phyloP scores from a whole-genome alignment of 2,888 invertebrate species.

The Dynastes grantii region DNA sequence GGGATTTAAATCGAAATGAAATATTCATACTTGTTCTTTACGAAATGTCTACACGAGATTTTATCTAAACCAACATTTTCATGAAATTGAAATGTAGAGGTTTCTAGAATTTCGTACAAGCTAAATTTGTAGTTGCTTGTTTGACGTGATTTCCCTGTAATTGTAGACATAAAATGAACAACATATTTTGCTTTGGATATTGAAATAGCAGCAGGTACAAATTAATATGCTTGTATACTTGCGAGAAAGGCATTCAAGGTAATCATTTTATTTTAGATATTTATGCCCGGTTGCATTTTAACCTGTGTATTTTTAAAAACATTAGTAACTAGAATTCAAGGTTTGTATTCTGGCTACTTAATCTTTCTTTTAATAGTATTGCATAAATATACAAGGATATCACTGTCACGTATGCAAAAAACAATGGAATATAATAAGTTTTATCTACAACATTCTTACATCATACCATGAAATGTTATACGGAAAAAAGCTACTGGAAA shows the following conservation, averaged over 20 bases:
- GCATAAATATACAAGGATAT: constrained; percentile 16
- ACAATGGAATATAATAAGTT: background rate
- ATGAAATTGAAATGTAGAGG: too few relatives aligned
- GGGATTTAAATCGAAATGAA: too few relatives aligned
- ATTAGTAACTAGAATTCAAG: constrained; percentile 22
- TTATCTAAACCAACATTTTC: too few relatives aligned
- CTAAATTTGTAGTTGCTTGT: too few relatives aligned
- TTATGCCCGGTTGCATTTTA: constrained; percentile 36
- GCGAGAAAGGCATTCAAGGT: background rate
- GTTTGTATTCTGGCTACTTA: constrained; percentile 32
- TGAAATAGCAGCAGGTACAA: background rate
- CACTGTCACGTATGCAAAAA: background rate
- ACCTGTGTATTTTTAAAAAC: constrained; percentile 34
- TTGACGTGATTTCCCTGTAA: too few relatives aligned
- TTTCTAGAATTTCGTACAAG: too few relatives aligned
- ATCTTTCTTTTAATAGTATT: constrained; percentile 21
- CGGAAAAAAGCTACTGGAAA: background rate
- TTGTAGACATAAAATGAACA: too few relatives aligned
- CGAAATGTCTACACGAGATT: too few relatives aligned
- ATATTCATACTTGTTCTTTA: too few relatives aligned
- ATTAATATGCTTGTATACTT: background rate
- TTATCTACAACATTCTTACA: background rate
- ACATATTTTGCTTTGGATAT: too few relatives aligned
- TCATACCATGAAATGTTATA: background rate
- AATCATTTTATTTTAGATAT: constrained; percentile 12